Percentiles rank a stretch among this genome's conserved stretches.
phyloP scores from a whole-genome alignment of 2,888 invertebrate species.

The Limnephilus rhombicus region DNA sequence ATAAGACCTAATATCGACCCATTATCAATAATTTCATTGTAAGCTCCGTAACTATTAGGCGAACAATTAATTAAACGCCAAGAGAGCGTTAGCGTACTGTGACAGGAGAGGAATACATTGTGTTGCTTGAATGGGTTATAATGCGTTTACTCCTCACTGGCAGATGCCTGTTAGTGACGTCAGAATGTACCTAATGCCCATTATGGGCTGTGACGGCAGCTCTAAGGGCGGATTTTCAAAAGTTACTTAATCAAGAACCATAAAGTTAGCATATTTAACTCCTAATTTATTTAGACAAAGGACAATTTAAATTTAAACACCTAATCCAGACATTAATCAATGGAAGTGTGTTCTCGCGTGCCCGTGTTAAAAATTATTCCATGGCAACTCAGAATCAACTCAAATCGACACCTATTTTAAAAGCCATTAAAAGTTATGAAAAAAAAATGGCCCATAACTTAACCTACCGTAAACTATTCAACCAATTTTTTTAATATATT shows the following conservation, averaged over 20 bases:
- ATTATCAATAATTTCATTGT: not conserved
- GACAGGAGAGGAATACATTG: slow-evolving; percentile 5
- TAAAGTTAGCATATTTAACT: not conserved
- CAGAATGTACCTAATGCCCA: not conserved
- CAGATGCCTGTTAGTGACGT: slow-evolving; percentile 46
- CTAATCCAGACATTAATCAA: no score
- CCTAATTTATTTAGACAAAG: not conserved
- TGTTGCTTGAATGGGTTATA: slow-evolving; percentile 12
- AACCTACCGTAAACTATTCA: no score
- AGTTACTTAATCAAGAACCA: not conserved
- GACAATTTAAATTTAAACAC: not conserved
- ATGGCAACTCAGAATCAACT: no score
- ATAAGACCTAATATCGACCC: not conserved
- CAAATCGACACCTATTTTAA: no score
- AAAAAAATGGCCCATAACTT: no score
- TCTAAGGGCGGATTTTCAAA: not conserved
- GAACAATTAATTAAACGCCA: slow-evolving; percentile 50
- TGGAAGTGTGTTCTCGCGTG: no score
- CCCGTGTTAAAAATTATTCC: no score
- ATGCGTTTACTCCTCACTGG: slow-evolving; percentile 35
- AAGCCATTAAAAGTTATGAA: no score
- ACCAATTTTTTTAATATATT: no score
- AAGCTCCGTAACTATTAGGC: not conserved
- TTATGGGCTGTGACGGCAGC: not conserved
- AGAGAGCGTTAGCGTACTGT: slow-evolving; percentile 25